Evolutionary conservation across 2,113 vertebrate species (phyloP), one percentile per base, ranked within the genome.

Genomic region (Pholis gunnellus): DNA sequence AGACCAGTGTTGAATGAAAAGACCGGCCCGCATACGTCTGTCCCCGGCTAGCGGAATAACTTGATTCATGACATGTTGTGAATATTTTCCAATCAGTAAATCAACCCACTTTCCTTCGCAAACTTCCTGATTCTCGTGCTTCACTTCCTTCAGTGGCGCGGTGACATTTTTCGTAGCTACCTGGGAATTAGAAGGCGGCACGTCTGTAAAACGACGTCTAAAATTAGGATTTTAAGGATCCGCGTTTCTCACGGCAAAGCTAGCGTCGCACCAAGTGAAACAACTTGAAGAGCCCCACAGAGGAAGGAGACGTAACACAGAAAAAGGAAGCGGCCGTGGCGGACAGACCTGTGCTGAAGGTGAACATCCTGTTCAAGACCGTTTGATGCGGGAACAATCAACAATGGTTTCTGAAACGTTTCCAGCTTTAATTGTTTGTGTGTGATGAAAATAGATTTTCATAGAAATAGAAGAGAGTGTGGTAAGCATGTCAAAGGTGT

Each of bases 281-380:
- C 10, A 13, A 29, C 1, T 14, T 11, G 27, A 73, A 61, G 15
- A 66, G 40, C 5, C 20, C 1, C 42, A 14, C 3, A 64, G 48
- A 83, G 78, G 87, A 87, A 87, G 72, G 9, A n/a, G 48, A 52
- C 56, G 18, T 69, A 74, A 36, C 44, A 13, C 15, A 27, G 54
- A 15, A 34, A 82, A 7, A 60, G 86, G 91, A 88, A 89, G 82
- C 56, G 0, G 38, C 50, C 6, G 9, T 14, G 81, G 81, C 81
- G 75, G 42, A 63, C 68, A 72, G 84, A 92, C 87, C 87, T 89
- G 87, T 81, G 50, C 81, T 79, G 38, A 86, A 93, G 89, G 87
- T 91, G 90, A 77, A 92, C 92, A 84, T 92, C 91, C 92, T 93
- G 93, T 91, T 85, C 85, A 70, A 2, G 68, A 27, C 72, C 10